These are phyloP conservation scores for Drosophila acutilabella DNA, from an alignment of 2,888 invertebrate genomes.

Conservation along the genomic window DNA sequence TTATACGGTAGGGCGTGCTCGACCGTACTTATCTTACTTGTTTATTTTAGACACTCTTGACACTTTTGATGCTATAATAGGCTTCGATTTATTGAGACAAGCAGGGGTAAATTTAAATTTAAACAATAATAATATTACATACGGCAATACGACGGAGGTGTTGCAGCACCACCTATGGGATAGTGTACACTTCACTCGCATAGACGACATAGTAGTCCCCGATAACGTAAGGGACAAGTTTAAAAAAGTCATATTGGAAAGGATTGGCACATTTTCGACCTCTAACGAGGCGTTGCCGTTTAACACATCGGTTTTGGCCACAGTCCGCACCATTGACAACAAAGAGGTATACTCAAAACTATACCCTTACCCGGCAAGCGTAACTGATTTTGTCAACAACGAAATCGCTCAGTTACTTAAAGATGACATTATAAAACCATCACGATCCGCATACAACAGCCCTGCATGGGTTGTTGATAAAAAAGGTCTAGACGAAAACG, in stretches of 20 bases:
- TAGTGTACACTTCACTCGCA: slow-evolving; percentile 23
- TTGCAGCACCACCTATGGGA: slow-evolving; percentile 14
- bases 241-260: background rate
- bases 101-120: slow-evolving; percentile 8
- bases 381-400: slow-evolving; percentile 8
- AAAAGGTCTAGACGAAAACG: background rate
- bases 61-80: background rate
- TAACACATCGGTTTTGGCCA: background rate
- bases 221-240: too few species aligned
- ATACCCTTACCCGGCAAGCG: background rate
- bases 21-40: too few species aligned
- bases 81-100: slow-evolving; percentile 20
- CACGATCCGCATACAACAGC: slow-evolving; percentile 4
- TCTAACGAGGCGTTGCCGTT: slow-evolving; percentile 8
- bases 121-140: background rate
- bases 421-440: background rate
- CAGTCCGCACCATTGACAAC: background rate
- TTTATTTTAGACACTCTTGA: too few species aligned
- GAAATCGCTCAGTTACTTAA: slow-evolving; percentile 1
- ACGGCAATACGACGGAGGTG: background rate
- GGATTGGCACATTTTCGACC: background rate
- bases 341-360: too few species aligned
- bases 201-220: slow-evolving; percentile 6
- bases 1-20: too few species aligned
- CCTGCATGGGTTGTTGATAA: slow-evolving; percentile 14